phyloP scores from a whole-genome alignment of 2,797 vertebrate genomes.

The Neosilurus mollespiculum region DNA sequence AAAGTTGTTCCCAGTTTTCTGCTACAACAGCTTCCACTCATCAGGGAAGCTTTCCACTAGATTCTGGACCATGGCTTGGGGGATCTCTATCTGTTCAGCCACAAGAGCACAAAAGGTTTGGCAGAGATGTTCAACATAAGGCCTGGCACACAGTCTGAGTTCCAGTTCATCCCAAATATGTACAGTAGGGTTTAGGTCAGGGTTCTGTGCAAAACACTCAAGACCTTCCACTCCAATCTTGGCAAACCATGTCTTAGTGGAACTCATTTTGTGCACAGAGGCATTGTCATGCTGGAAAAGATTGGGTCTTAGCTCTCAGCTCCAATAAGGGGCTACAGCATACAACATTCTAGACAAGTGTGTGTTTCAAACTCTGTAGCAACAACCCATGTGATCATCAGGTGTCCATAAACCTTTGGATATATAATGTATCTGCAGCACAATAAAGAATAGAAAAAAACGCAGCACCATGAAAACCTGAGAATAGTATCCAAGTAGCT shows the following conservation, averaged over 20 bases:
- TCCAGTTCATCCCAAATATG: neutral
- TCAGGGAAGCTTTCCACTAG: neutral
- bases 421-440: neutral
- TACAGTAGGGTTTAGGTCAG: neutral
- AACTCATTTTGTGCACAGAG: neutral
- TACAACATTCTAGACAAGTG: neutral
- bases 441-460: neutral
- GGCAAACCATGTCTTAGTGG: neutral
- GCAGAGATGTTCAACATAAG: neutral
- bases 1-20: neutral
- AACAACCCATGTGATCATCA: neutral
- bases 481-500: neutral
- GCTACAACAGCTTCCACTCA: neutral
- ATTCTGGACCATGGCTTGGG: neutral
- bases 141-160: neutral
- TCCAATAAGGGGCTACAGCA: neutral
- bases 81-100: neutral
- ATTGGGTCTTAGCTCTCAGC: neutral
- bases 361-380: neutral
- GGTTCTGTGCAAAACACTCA: neutral
- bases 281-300: neutral
- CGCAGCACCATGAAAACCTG: neutral
- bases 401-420: neutral
- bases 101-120: neutral
- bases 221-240: neutral